These are phyloP conservation scores for Drosophila ananassae DNA, from an alignment of 1,140 invertebrate genomes.

Conservation along the genomic window DNA sequence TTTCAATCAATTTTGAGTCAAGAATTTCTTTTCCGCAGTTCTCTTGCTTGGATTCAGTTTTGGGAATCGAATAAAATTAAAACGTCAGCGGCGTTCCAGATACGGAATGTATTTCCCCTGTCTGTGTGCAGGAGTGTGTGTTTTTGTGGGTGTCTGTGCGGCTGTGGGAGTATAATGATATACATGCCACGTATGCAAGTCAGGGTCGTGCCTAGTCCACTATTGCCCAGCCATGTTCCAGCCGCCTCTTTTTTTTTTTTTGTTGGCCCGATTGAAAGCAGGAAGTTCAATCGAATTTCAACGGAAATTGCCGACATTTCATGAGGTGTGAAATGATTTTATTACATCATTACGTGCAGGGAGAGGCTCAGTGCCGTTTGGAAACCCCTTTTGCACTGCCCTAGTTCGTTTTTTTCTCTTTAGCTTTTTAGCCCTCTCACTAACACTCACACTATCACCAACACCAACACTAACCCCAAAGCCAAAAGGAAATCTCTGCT, in stretches of 20 bases:
- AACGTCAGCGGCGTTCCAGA: slow-evolving; percentile 64
- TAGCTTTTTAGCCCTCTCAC: not conserved
- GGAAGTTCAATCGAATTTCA: slow-evolving; percentile 83
- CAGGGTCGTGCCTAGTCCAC: slow-evolving; percentile 66
- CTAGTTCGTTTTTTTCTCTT: slow-evolving; percentile 21
- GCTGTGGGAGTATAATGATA: slow-evolving; percentile 67
- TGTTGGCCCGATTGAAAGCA: slow-evolving; percentile 26
- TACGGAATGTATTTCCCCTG: slow-evolving; percentile 41
- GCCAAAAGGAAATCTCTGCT: slow-evolving; percentile 34
- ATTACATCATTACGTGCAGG: slow-evolving; percentile 83
- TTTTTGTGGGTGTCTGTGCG: slow-evolving; percentile 12
- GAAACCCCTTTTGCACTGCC: slow-evolving; percentile 18
- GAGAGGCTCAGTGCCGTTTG: slow-evolving; percentile 21
- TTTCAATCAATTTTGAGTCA: slow-evolving; percentile 82
- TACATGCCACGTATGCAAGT: slow-evolving; percentile 78
- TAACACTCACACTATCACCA: not conserved
- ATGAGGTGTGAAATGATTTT: slow-evolving; percentile 84
- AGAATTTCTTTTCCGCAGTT: slow-evolving; percentile 42
- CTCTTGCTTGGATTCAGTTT: slow-evolving; percentile 7
- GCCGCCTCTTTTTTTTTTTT: slow-evolving; percentile 8
- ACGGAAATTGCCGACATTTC: slow-evolving; percentile 83
- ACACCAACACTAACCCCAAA: not conserved
- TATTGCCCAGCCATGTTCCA: slow-evolving; percentile 7
- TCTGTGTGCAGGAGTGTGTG: not conserved
- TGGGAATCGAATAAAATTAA: slow-evolving; percentile 75